Base-by-base conservation (phyloP, 2,888 invertebrate genomes). In the Leptopilina myrica region DNA sequence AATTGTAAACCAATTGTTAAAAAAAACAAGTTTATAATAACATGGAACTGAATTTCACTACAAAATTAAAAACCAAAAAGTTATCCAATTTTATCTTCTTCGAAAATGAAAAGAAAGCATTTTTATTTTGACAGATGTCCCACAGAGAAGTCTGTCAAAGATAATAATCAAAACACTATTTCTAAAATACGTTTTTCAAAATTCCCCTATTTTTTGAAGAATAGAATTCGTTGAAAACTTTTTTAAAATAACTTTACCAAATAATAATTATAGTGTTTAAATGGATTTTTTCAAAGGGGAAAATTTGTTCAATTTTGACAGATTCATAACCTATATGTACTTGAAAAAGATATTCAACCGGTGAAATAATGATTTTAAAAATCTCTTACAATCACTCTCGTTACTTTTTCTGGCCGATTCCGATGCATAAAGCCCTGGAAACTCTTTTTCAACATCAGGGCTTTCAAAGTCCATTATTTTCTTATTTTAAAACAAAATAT, bases 401-500 rank as follows among this genome's bases (percentile, higher is more conserved):
- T 96, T 96, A 89, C 94, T 95, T 91, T 94, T 95, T 88, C 95
- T 95, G 59, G 95, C 95, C 76, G 95, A 93, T 92, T 97, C 97
- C 2, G 96, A 96, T 59, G 96, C 96, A 90, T 97, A 97, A 76
- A 97, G 92, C 67, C 97, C 97, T 40, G 97, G 97, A 92, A 97
- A 97, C 90, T 97, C 97, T 91, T 97, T 97, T 92, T 97, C 97
- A 59, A 96, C 96, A 90, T 97, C 97, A 43, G 97, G 97, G 92
- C 97, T 97, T 92, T 96, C 96, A 92, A 96, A 96, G 93, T 96
- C 96, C 96, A 96, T 96, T 73, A 40, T 73, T 9, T 73, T 73
- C 14, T 73, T 73, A 12, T 33, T 73, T 73, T 56, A n/a, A 56
- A 43, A 46, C 46, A 49, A 33, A 33, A 33, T 33, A 49, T 49